phyloP scores from a whole-genome alignment of 1,140 invertebrate species.

The Forficula auricularia region DNA sequence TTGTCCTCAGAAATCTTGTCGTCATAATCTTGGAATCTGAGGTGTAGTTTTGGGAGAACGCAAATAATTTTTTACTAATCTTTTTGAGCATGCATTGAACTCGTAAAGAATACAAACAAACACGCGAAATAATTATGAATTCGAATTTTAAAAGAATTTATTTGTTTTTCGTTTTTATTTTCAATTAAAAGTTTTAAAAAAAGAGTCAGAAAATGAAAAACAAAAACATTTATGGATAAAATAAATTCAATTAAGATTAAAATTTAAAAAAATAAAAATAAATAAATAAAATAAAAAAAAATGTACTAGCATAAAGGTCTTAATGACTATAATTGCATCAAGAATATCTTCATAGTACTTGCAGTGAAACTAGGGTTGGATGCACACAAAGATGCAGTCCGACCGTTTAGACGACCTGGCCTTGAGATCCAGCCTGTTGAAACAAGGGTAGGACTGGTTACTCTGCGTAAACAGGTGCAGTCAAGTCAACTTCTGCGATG shows the following conservation, averaged over 20 bases:
- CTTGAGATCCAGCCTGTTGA: constrained; percentile 9
- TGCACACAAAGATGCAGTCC: constrained; percentile 12
- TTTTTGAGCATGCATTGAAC: not conserved
- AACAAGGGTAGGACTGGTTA: constrained; percentile 7
- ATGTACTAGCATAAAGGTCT: too few relatives aligned
- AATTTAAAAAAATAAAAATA: too few relatives aligned
- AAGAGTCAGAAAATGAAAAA: too few relatives aligned
- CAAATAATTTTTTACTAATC: not conserved
- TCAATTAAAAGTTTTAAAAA: not conserved
- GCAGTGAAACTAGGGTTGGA: constrained; percentile 12
- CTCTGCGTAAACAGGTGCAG: not conserved
- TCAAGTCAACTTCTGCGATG: not conserved
- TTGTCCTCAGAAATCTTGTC: not conserved
- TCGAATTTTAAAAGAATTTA: not conserved
- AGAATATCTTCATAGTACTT: constrained; percentile 11
- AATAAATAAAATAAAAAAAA: too few relatives aligned
- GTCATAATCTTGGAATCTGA: constrained; percentile 1
- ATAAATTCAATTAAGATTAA: too few relatives aligned
- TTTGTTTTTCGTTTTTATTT: not conserved
- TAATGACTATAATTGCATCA: constrained; percentile 6
- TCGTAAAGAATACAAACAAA: not conserved
- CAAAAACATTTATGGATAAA: too few relatives aligned
- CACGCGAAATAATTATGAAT: not conserved
- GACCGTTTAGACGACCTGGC: constrained; percentile 6
- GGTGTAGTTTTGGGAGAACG: constrained; percentile 9